These are phyloP conservation scores for Platycheirus rosarum DNA, from an alignment of 2,888 invertebrate species.

Conservation along the genomic window DNA sequence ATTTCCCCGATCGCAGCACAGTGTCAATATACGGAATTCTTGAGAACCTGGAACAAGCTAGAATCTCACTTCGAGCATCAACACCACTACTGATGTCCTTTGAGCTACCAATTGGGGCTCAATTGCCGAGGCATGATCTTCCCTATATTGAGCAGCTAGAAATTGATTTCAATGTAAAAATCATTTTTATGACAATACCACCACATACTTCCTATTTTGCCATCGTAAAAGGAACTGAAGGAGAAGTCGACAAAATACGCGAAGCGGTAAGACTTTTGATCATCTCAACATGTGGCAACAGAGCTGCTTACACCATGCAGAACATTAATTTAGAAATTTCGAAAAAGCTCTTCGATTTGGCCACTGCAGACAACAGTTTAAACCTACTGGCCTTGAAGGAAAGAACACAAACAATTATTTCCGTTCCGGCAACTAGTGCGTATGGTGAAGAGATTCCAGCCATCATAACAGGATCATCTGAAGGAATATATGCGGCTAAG, in stretches of 20 bases:
- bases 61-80: constrained; percentile 92
- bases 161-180: constrained; percentile 93
- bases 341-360: constrained; percentile 94
- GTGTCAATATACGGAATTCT: constrained; percentile 97
- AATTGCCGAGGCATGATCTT: constrained; percentile 89
- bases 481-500: constrained; percentile 93
- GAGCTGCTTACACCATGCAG: constrained; percentile 90
- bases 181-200: constrained; percentile 91
- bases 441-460: constrained; percentile 94
- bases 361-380: constrained; percentile 91
- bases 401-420: constrained; percentile 93
- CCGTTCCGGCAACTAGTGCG: constrained; percentile 95
- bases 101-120: constrained; percentile 91
- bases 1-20: constrained; percentile 99
- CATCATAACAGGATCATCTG: constrained; percentile 93
- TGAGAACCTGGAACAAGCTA: constrained; percentile 93
- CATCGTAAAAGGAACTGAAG: constrained; percentile 95
- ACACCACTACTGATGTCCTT: constrained; percentile 96
- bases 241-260: constrained; percentile 93
- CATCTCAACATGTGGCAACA: constrained; percentile 79
- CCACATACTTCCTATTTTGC: constrained; percentile 92
- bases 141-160: constrained; percentile 93
- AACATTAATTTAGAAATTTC: constrained; percentile 97
- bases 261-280: constrained; percentile 93
- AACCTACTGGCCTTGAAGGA: constrained; percentile 94